phyloP scores from a whole-genome alignment of 1,140 invertebrate genomes.

The Bombus polaris region DNA sequence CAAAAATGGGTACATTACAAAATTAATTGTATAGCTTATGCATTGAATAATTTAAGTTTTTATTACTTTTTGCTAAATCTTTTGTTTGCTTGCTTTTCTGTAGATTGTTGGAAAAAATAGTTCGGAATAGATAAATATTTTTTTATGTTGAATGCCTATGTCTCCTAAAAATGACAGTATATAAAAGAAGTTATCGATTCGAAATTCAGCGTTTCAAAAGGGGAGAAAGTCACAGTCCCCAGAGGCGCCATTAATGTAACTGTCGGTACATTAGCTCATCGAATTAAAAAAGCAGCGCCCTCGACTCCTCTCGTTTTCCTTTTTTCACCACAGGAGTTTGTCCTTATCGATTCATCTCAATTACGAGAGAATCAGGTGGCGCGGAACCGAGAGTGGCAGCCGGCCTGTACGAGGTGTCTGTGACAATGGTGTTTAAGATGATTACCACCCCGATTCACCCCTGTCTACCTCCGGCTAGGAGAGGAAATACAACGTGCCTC shows the following conservation, averaged over 20 bases:
- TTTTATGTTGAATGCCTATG: not conserved
- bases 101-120: too few species aligned
- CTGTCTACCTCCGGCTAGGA: conserved; percentile 56
- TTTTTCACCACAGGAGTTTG: conserved; percentile 9
- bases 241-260: conserved; percentile 45
- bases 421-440: conserved; percentile 79
- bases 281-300: conserved; percentile 58
- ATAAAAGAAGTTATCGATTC: not conserved
- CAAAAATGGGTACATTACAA: too few species aligned
- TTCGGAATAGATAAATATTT: not conserved
- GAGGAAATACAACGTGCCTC: conserved; percentile 31
- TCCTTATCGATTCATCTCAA: conserved; percentile 76
- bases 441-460: conserved; percentile 74
- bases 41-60: too few species aligned
- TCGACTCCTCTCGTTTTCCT: conserved; percentile 11
- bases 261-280: conserved; percentile 51
- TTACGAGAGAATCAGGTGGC: conserved; percentile 78
- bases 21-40: too few species aligned
- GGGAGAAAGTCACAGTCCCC: not conserved
- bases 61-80: too few species aligned
- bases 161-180: not conserved
- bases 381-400: conserved; percentile 44
- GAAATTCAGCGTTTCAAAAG: not conserved
- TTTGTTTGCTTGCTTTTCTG: too few species aligned
- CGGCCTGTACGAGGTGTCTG: conserved; percentile 63